A percentile compares a stretch with the other conserved stretches of the same genome.
Conservation (phyloP, 2,888 invertebrate genomes). For the Troides oblongomaculatus region DNA sequence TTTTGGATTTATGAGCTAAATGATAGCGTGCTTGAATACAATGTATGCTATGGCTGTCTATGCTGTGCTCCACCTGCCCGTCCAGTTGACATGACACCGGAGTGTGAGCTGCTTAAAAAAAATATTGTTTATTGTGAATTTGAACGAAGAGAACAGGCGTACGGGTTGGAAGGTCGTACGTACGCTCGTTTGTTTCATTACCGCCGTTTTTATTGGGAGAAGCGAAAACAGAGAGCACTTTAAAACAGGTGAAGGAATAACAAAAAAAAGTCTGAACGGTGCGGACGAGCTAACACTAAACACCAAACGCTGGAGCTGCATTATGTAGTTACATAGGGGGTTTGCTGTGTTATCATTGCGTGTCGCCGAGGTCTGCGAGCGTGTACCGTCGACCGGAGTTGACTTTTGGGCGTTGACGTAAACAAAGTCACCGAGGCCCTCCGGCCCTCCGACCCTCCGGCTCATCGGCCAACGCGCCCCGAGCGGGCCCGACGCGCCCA, state of each 20-base stretch:
- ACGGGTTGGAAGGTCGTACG: slow-evolving; percentile 62
- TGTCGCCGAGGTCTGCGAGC: slow-evolving; percentile 8
- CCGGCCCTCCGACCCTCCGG: background rate
- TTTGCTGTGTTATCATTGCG: slow-evolving; percentile 48
- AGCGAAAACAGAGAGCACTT: slow-evolving; percentile 56
- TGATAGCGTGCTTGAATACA: no score
- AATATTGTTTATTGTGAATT: slow-evolving; percentile 45
- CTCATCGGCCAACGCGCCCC: no score
- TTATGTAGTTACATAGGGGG: slow-evolving; percentile 60
- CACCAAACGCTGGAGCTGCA: slow-evolving; percentile 63
- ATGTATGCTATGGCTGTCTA: no score
- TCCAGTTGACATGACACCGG: no score
- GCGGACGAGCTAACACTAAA: slow-evolving; percentile 56
- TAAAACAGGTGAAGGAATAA: slow-evolving; percentile 63
- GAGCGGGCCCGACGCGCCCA: no score
- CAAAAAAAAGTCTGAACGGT: slow-evolving; percentile 56
- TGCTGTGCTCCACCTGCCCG: no score
- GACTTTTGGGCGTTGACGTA: slow-evolving; percentile 12
- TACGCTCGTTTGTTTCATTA: slow-evolving; percentile 66
- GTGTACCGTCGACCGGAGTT: slow-evolving; percentile 2
- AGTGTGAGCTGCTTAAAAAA: background rate
- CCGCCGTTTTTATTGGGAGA: slow-evolving; percentile 60
- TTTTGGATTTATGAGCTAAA: no score
- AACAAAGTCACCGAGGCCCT: slow-evolving; percentile 7
- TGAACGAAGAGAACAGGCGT: slow-evolving; percentile 33